phyloP scores from a whole-genome alignment of 2,888 invertebrate genomes.

The Sminthurides aquaticus region DNA sequence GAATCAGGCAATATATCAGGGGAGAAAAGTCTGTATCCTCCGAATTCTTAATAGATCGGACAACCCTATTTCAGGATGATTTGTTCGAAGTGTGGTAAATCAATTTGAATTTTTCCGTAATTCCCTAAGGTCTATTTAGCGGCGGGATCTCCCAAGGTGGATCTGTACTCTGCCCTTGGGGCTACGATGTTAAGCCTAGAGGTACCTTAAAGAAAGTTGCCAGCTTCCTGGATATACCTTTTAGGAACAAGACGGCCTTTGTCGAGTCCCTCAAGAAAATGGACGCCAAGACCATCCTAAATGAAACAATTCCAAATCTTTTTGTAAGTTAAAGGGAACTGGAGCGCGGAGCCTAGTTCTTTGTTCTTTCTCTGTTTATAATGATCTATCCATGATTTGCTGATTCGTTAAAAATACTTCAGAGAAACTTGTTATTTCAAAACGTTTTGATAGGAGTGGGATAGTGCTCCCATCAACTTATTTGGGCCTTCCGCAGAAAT shows the following conservation, averaged over 20 bases:
- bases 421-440: too few species aligned
- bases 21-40: too few species aligned
- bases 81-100: too few species aligned
- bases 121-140: conserved; percentile 36
- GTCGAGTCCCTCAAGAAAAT: conserved; percentile 6
- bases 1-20: too few species aligned
- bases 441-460: conserved; percentile 11
- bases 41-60: too few species aligned
- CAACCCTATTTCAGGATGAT: too few species aligned
- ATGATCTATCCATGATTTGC: too few species aligned
- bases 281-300: conserved; percentile 1
- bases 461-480: conserved; percentile 62
- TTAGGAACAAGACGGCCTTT: conserved; percentile 1
- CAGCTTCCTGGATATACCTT: background rate
- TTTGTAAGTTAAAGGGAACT: conserved; percentile 11
- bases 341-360: too few species aligned
- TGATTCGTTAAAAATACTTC: too few species aligned
- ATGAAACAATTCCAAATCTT: conserved; percentile 9
- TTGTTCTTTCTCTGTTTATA: too few species aligned
- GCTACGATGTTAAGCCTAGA: conserved; percentile 7
- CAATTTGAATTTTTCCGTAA: too few species aligned
- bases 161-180: conserved; percentile 22
- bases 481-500: conserved; percentile 89
- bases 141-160: conserved; percentile 37
- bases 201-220: background rate